Base-by-base conservation (phyloP, 1,140 invertebrate species). In the Chironomus tepperi region DNA sequence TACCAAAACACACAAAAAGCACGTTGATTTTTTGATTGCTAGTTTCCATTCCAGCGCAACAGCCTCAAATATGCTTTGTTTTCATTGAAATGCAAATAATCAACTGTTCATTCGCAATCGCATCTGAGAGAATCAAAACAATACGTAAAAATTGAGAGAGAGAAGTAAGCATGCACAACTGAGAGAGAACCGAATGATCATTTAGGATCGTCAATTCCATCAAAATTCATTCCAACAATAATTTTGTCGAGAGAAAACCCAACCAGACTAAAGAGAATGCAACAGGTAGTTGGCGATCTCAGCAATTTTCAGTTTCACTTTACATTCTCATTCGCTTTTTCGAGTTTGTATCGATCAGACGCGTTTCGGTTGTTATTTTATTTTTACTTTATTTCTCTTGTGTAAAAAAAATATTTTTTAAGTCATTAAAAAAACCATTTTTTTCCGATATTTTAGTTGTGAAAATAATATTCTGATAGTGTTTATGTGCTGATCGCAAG, bases 261-360 rank as follows among this genome's bases (percentile, higher is more conserved):
- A 57, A 34, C 24, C 47, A 57, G 12, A 57, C 47, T 34, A 15
- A 57, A 15, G 43, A 47, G 43, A 10, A 47, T 47, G 43, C 47
- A 57, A 57, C 47, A 57, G 12, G 47, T 57, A 57, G 47, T 57
- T 57, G 43, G 43, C 43, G 43, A 47, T 57, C 47, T 57, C 47
- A 57, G 8, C 43, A 57, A 57, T 57, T 57, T 57, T 15, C 47
- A n/a, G 12, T 57, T 57, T 57, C 47, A 57, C 47, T 57, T 57
- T 57, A 15, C 47, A 57, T 57, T 57, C 47, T 57, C 47, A 57
- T 57, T 57, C 47, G 9, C 47, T 57, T 15, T 57, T 15, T 15
- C n/a, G 47, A 57, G 47, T 57, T 57, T 57, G 47, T 57, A 57
- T 15, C 47, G 47, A 57, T 57, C 47, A 57, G 47, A 57, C 47